Base-by-base conservation (phyloP, 2,797 vertebrate genomes). In the Schizopygopsis malacanthus region DNA sequence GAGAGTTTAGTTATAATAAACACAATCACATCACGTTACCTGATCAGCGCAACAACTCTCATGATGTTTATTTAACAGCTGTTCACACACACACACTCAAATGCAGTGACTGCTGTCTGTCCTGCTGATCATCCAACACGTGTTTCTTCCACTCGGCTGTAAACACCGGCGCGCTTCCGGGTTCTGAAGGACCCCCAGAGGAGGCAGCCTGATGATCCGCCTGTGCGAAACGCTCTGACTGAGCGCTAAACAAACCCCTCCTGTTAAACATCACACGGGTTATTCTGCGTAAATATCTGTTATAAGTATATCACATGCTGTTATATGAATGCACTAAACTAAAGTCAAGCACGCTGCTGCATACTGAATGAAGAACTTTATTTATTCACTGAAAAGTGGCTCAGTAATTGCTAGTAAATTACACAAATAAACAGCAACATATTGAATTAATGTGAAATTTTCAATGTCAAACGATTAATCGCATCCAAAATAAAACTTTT, bases 21-120 rank as follows among this genome's bases (percentile, higher is more conserved):
- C 4, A 25, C 22, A 10, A 50, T 4, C 73, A 47, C 33, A 8
- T 22, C 25, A 43, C 4, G 22, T 93, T 95, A 96, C 95, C 96
- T 96, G 91, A 96, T 96, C 81, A 96, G 90, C 81, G 95, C 96
- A 87, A 95, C 95, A 33, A 95, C 95, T 89, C 94, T 96, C 96
- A 96, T 96, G 33, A 39, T 56, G 16, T 33, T 87, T 79, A 93
- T 69, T 82, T 88, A 63, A 78, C 56, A 43, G 76, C 37, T 43
- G 80, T 0, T 54, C 6, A 43, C 2, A 81, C 16, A 41, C 15
- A 47, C 9, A 22, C 2, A 73, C 0, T 4, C n/a, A 16, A 2
- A 15, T 9, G 4, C 8, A 50, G 25, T 11, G 45, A 75, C 45
- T 33, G 72, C 4, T 28, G 15, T 5, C 13, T 50, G 7, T 10